Evolutionary conservation across 2,888 invertebrate species (phyloP).

Genomic region (Thysanoteuthis rhombus): DNA sequence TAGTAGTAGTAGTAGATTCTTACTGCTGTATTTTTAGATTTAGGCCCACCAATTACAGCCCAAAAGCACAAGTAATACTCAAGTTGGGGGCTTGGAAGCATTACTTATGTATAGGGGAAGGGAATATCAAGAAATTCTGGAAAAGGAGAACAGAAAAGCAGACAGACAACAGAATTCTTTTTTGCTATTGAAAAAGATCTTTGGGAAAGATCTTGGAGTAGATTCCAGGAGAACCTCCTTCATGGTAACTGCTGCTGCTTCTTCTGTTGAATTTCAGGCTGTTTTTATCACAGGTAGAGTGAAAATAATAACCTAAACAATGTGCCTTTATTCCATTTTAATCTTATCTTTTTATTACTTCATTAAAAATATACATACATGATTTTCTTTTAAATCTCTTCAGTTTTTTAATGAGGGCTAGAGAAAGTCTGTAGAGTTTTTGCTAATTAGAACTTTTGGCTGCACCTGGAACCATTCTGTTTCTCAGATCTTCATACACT

Average conservation of each 20-base stretch:
- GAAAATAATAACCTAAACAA: background rate
- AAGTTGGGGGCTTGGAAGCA: background rate
- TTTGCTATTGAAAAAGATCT: background rate
- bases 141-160: background rate
- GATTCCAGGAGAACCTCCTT: background rate
- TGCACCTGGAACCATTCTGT: background rate
- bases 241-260: too few relatives aligned
- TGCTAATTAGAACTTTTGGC: background rate
- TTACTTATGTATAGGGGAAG: background rate
- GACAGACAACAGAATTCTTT: background rate
- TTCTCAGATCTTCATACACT: background rate
- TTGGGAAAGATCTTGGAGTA: background rate
- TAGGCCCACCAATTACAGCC: background rate
- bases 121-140: background rate
- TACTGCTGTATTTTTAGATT: background rate
- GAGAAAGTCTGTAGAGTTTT: too few relatives aligned
- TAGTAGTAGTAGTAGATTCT: background rate
- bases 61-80: background rate
- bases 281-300: background rate
- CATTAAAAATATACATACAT: too few relatives aligned
- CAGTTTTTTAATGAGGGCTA: too few relatives aligned
- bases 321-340: background rate
- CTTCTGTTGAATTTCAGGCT: background rate
- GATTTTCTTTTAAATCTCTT: background rate
- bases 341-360: too few relatives aligned